Evolutionary conservation across 2,888 invertebrate genomes (phyloP).

Genomic region (Drosophila recens): DNA sequence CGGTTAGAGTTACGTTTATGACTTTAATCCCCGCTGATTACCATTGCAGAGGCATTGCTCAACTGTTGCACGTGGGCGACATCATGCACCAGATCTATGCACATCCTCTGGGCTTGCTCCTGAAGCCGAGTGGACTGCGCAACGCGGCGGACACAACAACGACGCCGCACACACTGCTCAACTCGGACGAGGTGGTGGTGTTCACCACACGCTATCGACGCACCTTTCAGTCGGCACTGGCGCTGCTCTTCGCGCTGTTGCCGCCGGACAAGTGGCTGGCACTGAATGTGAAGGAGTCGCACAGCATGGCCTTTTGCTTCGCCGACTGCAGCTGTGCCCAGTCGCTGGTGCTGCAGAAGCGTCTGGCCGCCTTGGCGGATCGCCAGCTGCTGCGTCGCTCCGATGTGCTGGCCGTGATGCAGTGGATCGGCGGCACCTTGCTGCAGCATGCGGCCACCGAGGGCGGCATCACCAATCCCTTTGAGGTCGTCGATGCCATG

Average conservation of each 20-base stretch:
- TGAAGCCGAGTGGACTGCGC: conserved; percentile 69
- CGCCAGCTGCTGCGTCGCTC: conserved; percentile 90
- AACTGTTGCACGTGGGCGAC: conserved; percentile 92
- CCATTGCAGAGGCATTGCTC: conserved; percentile 89
- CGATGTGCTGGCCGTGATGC: conserved; percentile 89
- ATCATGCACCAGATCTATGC: conserved; percentile 88
- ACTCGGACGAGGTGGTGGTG: conserved; percentile 88
- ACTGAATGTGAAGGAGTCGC: conserved; percentile 90
- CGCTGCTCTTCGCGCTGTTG: conserved; percentile 90
- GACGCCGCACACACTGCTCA: conserved; percentile 83
- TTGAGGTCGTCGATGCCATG: conserved; percentile 90
- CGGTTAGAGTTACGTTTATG: too few species aligned
- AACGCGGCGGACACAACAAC: conserved; percentile 76
- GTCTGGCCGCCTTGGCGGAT: conserved; percentile 86
- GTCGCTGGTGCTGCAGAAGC: conserved; percentile 86
- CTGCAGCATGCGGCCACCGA: conserved; percentile 88
- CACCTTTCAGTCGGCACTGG: conserved; percentile 95
- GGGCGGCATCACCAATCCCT: conserved; percentile 87
- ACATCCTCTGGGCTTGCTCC: conserved; percentile 83
- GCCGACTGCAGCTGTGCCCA: conserved; percentile 91
- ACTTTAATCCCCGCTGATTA: not conserved
- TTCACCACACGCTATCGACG: conserved; percentile 94
- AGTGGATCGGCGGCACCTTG: conserved; percentile 88
- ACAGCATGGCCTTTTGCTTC: conserved; percentile 94
- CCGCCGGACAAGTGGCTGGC: conserved; percentile 89